Evolutionary conservation across 2,797 vertebrate species (phyloP).

Genomic region (Odontamblyopus lacepedii): DNA sequence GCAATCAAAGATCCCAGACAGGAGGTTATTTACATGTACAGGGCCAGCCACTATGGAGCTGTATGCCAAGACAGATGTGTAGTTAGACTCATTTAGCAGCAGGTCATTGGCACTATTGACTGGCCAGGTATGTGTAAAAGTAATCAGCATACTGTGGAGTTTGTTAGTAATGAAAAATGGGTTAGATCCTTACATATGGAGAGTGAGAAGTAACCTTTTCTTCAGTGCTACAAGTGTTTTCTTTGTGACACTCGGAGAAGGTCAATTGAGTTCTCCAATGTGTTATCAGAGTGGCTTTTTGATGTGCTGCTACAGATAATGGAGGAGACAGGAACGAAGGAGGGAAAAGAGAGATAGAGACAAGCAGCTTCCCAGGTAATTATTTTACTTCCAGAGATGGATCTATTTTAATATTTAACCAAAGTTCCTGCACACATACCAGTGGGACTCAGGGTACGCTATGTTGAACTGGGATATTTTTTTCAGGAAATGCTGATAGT

Average conservation of each 20-base stretch:
- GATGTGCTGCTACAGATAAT: conserved; percentile 94
- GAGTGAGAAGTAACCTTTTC: conserved; percentile 39
- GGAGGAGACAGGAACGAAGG: conserved; percentile 82
- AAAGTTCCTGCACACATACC: conserved; percentile 58
- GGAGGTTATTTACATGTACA: conserved; percentile 89
- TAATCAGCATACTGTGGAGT: conserved; percentile 41
- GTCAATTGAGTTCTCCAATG: conserved; percentile 90
- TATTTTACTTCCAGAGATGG: conserved; percentile 89
- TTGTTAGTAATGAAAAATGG: conserved; percentile 65
- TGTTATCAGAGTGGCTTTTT: conserved; percentile 87
- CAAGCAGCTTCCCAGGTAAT: conserved; percentile 85
- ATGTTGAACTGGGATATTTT: background rate
- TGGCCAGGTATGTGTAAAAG: conserved; percentile 33
- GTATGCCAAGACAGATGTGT: conserved; percentile 79
- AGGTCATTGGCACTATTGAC: conserved; percentile 80
- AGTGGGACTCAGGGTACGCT: background rate
- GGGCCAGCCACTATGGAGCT: conserved; percentile 80
- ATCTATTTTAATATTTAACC: conserved; percentile 84
- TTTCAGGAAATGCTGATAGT: background rate
- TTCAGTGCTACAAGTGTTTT: conserved; percentile 72
- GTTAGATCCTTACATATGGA: conserved; percentile 22
- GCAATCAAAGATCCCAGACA: conserved; percentile 89
- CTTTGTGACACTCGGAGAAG: conserved; percentile 81
- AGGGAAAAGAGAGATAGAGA: conserved; percentile 85
- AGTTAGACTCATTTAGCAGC: conserved; percentile 81